Evolutionary conservation across 2,113 vertebrate genomes (phyloP).

Genomic region (Microcebus ravelobensis): DNA sequence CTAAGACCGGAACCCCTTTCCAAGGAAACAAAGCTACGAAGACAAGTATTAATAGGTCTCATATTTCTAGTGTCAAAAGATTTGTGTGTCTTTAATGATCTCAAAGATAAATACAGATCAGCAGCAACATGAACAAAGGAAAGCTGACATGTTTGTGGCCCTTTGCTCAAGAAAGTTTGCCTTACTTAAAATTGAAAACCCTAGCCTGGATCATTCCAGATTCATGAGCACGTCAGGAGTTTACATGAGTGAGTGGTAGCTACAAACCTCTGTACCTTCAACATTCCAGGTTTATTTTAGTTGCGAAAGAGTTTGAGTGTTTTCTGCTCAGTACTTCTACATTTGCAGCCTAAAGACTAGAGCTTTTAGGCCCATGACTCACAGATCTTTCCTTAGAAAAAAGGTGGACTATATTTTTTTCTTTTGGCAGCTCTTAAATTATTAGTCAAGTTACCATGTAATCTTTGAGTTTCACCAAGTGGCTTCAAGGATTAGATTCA

Average conservation of each 20-base stretch:
- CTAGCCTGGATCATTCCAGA: not conserved
- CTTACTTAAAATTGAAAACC: slow-evolving; percentile 54
- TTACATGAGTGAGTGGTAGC: not conserved
- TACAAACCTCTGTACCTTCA: not conserved
- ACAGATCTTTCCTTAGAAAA: slow-evolving; percentile 29
- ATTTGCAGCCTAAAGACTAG: slow-evolving; percentile 41
- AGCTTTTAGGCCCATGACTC: slow-evolving; percentile 27
- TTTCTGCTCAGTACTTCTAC: slow-evolving; percentile 40
- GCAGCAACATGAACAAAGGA: slow-evolving; percentile 9
- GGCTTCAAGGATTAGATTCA: slow-evolving; percentile 51
- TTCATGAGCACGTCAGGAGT: not conserved
- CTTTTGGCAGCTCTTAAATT: slow-evolving; percentile 60
- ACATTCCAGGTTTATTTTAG: not conserved
- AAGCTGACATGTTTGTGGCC: slow-evolving; percentile 11
- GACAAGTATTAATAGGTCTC: not conserved
- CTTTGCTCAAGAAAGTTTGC: slow-evolving; percentile 58
- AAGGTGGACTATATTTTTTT: slow-evolving; percentile 3
- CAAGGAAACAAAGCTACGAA: slow-evolving; percentile 73
- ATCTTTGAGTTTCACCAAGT: slow-evolving; percentile 65
- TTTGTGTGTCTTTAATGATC: slow-evolving; percentile 33
- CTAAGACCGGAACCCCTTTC: slow-evolving; percentile 80
- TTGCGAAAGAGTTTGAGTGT: slow-evolving; percentile 34
- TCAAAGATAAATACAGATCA: slow-evolving; percentile 45
- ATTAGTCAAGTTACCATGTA: slow-evolving; percentile 60
- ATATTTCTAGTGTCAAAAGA: slow-evolving; percentile 8